phyloP scores from a whole-genome alignment of 2,113 vertebrate species.

The Panurus biarmicus region DNA sequence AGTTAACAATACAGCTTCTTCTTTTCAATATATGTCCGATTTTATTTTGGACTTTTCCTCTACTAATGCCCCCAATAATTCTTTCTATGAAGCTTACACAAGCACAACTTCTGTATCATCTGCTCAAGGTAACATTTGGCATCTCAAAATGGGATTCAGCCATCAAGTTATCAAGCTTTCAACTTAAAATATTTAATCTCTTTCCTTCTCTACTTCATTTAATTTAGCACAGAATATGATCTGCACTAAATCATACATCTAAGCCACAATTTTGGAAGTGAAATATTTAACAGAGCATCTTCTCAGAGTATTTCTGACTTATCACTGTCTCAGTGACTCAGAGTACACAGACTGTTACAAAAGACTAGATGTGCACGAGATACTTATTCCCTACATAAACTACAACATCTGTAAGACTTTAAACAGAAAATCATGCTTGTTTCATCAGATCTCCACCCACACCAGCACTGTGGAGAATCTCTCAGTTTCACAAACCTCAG shows the following conservation, averaged over 20 bases:
- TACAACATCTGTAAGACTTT: neutral
- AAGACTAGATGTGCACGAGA: neutral
- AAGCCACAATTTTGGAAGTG: neutral
- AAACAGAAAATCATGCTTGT: neutral
- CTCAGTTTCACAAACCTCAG: neutral
- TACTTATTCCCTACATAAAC: neutral
- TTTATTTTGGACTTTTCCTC: neutral
- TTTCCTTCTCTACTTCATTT: neutral
- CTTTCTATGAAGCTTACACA: neutral
- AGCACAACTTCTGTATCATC: neutral
- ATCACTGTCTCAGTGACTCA: neutral
- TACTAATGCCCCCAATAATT: neutral
- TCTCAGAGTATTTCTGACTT: neutral
- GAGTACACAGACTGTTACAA: neutral
- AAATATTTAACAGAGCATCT: neutral
- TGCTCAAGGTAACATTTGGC: neutral
- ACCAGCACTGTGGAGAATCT: neutral
- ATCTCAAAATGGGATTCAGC: neutral
- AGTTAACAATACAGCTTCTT: neutral
- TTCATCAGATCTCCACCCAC: neutral
- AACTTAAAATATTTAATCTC: neutral
- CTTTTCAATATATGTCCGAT: neutral
- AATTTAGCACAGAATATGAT: neutral
- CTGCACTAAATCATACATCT: neutral
- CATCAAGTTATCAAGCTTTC: neutral